Evolutionary conservation across 2,113 vertebrate species (phyloP), one percentile per base, ranked within the genome.

Genomic region (Rhea americana): DNA sequence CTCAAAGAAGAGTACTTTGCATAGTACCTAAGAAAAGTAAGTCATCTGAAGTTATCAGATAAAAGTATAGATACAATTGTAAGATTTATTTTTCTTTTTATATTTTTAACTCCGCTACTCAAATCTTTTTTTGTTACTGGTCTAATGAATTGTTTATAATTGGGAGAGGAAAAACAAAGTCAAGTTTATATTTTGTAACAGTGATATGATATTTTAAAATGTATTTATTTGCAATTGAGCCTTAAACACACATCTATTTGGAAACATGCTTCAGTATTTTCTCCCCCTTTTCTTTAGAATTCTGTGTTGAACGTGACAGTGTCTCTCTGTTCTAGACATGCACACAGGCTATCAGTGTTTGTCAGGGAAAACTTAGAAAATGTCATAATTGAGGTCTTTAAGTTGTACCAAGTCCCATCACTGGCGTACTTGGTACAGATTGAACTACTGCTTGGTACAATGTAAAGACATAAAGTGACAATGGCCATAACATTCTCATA

Each of bases 41-140:
- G 99, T 84, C 99, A 99, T 82, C 96, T 99, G 85, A 98, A 99
- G 96, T 98, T 99, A 88, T 99, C 98, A 92, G 97, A 98, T 97
- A 98, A 97, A 97, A 98, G 98, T 71, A 99, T 99, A 80, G 98
- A 99, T 84, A 85, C 96, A 56, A 98, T 99, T 95, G 99, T 99
- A 98, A 99, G 98, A 45, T 85, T 68, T 63, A 14, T 45, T 95
- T 76, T 89, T 86, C 85, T 92, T 73, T 59, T 35, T 68, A 17
- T 5, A 25, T 53, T 76, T 89, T 93, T 85, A 79, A 58, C 55
- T 7, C 65, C 32, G 2, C 39, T 55, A 9, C 16, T 89, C 22
- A 61, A 43, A 14, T 41, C 8, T 62, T 86, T 78, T 53, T 18
- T 47, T 72, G 43, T 83, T 73, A 20, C 41, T 63, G 25, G 50